These are phyloP conservation scores for Scylla paramamosain DNA, from an alignment of 1,140 invertebrate genomes.

Conservation along the genomic window DNA sequence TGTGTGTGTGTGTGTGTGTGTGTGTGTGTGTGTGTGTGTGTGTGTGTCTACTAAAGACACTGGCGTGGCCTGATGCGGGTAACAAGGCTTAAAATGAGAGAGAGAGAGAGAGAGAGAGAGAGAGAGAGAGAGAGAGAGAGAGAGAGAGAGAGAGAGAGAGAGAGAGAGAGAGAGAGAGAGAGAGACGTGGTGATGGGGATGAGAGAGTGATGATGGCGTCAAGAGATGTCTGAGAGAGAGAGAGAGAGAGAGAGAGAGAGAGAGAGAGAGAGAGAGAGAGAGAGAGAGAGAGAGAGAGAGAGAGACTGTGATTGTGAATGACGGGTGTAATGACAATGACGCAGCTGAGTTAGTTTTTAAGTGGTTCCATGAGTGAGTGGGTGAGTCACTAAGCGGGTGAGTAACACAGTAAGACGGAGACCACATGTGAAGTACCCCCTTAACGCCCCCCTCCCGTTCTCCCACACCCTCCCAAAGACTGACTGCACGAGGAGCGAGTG, in stretches of 20 bases:
- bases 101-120: constrained; percentile 7
- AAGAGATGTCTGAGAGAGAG: background rate
- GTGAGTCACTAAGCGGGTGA: background rate
- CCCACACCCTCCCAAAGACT: too few species aligned
- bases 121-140: constrained; percentile 46
- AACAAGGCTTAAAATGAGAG: background rate
- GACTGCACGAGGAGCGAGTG: too few species aligned
- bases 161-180: background rate
- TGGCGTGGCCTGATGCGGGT: background rate
- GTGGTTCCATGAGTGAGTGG: background rate
- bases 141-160: background rate
- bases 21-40: constrained; percentile 18
- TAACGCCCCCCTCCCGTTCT: too few species aligned
- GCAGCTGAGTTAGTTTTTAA: background rate
- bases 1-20: constrained; percentile 20
- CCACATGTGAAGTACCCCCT: too few species aligned
- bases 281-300: constrained; percentile 33
- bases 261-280: constrained; percentile 4
- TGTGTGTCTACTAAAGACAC: background rate
- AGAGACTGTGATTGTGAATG: constrained; percentile 3
- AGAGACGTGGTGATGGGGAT: background rate
- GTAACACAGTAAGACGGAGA: background rate
- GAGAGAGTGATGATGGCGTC: background rate
- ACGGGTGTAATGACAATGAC: background rate
- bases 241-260: background rate